A percentile compares a stretch with the other conserved stretches of the same genome.
Conservation (phyloP, 1,140 invertebrate genomes). For the Aplysia californica region DNA sequence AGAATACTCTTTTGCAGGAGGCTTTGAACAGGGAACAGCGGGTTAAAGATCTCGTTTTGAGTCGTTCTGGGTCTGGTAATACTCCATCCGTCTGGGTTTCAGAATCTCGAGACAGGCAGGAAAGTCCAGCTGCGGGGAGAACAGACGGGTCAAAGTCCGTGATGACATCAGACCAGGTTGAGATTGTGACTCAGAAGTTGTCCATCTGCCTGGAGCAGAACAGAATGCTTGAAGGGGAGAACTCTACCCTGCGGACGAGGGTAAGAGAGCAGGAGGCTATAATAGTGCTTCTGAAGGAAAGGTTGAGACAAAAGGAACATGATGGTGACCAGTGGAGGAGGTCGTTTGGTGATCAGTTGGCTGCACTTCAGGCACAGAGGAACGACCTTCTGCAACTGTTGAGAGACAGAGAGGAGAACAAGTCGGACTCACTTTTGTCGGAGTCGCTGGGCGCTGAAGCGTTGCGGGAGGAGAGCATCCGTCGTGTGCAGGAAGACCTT, state of each 20-base stretch:
- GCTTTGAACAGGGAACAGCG: slow-evolving; percentile 46
- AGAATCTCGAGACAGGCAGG: background rate
- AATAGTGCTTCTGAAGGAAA: slow-evolving; percentile 42
- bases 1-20: slow-evolving; percentile 53
- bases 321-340: background rate
- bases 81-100: background rate
- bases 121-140: background rate
- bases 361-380: slow-evolving; percentile 54
- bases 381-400: slow-evolving; percentile 46
- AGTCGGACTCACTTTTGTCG: background rate
- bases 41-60: background rate
- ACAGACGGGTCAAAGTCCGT: background rate
- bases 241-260: slow-evolving; percentile 42
- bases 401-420: slow-evolving; percentile 11
- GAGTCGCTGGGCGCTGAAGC: background rate
- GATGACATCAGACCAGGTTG: background rate
- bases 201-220: slow-evolving; percentile 43
- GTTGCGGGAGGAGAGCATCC: background rate
- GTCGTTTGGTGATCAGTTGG: slow-evolving; percentile 41
- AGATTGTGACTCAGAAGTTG: slow-evolving; percentile 14
- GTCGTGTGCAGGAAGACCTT: slow-evolving; percentile 41
- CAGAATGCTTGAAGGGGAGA: slow-evolving; percentile 46
- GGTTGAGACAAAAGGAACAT: slow-evolving; percentile 28
- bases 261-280: slow-evolving; percentile 55
- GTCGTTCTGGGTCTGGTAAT: background rate